Evolutionary conservation across 2,888 invertebrate species (phyloP).

Genomic region (Drosophila falleni): DNA sequence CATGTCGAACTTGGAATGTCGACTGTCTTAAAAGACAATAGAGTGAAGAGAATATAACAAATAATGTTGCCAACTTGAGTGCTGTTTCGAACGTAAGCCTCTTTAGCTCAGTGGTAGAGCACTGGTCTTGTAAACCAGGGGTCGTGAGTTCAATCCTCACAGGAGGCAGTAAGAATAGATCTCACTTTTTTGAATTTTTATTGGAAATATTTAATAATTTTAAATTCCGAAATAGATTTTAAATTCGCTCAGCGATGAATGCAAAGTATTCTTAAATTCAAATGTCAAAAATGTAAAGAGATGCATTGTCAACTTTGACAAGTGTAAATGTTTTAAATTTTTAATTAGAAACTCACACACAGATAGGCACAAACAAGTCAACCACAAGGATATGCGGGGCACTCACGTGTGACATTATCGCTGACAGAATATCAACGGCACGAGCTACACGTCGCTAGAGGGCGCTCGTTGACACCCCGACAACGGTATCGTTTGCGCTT

Average conservation of each 20-base stretch:
- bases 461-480: conserved; percentile 51
- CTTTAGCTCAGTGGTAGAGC: conserved; percentile 96
- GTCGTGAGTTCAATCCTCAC: conserved; percentile 96
- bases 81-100: conserved; percentile 86
- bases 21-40: background rate
- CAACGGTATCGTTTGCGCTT: conserved; percentile 35
- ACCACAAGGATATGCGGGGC: conserved; percentile 34
- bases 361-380: conserved; percentile 3
- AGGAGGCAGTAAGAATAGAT: conserved; percentile 87
- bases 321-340: conserved; percentile 74
- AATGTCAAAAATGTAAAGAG: conserved; percentile 5
- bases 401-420: conserved; percentile 77
- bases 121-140: conserved; percentile 97
- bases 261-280: too few species aligned
- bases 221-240: background rate
- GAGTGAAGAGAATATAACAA: background rate
- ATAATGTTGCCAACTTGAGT: background rate
- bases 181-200: background rate
- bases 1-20: background rate
- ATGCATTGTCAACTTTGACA: conserved; percentile 45
- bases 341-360: conserved; percentile 75
- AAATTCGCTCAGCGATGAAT: conserved; percentile 9
- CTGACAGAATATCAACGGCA: conserved; percentile 63
- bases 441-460: conserved; percentile 30
- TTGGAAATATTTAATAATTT: background rate